Conservation (phyloP, 2,888 invertebrate species). For the Trypoxylon attenuatum region DNA sequence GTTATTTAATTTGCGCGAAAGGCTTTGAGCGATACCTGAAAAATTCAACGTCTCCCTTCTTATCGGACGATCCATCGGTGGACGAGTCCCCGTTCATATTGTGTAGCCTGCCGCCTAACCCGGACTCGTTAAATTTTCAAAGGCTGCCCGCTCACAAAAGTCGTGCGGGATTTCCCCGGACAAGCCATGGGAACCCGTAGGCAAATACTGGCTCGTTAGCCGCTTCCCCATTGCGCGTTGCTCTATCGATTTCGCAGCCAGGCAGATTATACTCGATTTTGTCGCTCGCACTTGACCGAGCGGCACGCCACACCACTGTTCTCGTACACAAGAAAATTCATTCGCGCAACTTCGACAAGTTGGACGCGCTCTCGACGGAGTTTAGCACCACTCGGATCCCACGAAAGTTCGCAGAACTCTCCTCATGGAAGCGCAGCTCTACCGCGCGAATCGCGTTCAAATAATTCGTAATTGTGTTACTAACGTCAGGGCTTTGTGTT, state of each 20-base stretch:
- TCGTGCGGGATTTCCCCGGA: constrained; percentile 25
- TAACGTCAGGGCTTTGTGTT: too few species aligned
- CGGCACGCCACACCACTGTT: too few species aligned
- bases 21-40: constrained; percentile 25
- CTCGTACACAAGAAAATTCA: too few species aligned
- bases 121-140: constrained; percentile 40
- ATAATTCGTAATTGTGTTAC: too few species aligned
- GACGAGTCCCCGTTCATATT: constrained; percentile 6
- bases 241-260: constrained; percentile 42
- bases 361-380: too few species aligned
- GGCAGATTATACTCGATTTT: too few species aligned
- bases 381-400: neutral
- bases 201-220: constrained; percentile 50
- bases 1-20: constrained; percentile 51
- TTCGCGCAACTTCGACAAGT: too few species aligned
- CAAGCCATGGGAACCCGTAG: constrained; percentile 46
- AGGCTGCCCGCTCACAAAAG: constrained; percentile 32
- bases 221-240: constrained; percentile 43
- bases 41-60: constrained; percentile 47
- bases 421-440: too few species aligned
- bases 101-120: too few species aligned
- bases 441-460: too few species aligned
- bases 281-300: constrained; percentile 25
- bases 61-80: constrained; percentile 20
- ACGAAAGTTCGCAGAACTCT: constrained; percentile 6